These are phyloP conservation scores for Andricus grossulariae DNA, from an alignment of 1,140 invertebrate genomes.

Conservation along the genomic window DNA sequence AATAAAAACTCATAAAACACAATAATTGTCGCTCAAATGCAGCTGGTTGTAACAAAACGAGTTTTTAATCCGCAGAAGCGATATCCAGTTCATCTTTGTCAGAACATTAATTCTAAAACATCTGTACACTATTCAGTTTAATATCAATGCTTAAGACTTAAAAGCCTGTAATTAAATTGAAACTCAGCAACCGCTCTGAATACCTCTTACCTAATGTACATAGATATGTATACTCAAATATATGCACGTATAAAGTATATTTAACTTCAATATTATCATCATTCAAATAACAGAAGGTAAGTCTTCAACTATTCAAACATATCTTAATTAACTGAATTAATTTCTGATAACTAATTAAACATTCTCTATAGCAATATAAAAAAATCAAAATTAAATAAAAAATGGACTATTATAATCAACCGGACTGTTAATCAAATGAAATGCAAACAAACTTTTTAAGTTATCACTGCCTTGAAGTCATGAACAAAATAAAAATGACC, in stretches of 20 bases:
- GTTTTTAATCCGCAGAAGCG: not conserved
- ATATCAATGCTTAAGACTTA: constrained; percentile 8
- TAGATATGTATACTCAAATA: not conserved
- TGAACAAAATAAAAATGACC: no score
- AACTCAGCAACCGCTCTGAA: constrained; percentile 10
- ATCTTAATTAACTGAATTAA: not conserved
- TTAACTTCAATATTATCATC: constrained; percentile 4
- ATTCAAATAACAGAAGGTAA: constrained; percentile 13
- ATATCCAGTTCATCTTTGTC: not conserved
- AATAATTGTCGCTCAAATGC: no score
- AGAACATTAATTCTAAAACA: not conserved
- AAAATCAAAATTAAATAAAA: no score
- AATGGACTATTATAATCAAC: no score
- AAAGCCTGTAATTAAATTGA: constrained; percentile 23
- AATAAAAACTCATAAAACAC: no score
- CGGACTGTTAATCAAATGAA: no score
- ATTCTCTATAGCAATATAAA: no score
- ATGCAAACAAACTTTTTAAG: no score
- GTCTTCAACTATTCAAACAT: not conserved
- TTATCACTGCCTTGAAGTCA: no score
- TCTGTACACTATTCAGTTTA: not conserved
- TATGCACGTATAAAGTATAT: not conserved
- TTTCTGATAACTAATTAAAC: not conserved
- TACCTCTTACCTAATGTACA: not conserved
- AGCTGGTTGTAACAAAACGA: not conserved